A percentile compares a stretch with the other conserved stretches of the same genome.
phyloP scores from a whole-genome alignment of 2,113 vertebrate genomes.

The Campylomormyrus numenius region DNA sequence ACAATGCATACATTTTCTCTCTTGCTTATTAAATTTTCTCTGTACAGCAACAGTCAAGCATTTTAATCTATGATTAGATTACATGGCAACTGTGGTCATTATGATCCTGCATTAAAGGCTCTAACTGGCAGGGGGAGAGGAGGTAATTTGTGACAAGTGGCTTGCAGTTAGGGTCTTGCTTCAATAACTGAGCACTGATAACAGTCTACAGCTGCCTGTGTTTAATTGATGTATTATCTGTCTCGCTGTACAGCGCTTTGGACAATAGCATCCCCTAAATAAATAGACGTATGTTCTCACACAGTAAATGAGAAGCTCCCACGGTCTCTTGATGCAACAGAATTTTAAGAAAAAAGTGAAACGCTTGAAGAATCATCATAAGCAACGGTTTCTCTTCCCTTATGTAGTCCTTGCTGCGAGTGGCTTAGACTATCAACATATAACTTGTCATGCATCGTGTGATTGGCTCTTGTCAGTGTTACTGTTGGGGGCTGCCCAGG shows the following conservation, averaged over 20 bases:
- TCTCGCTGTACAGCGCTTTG: background rate
- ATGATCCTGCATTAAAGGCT: constrained; percentile 25
- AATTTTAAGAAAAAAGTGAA: background rate
- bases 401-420: background rate
- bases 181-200: background rate
- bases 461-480: background rate
- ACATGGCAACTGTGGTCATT: constrained; percentile 11
- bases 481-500: background rate
- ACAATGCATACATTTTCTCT: constrained; percentile 10
- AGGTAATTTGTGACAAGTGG: background rate
- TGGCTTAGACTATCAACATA: background rate
- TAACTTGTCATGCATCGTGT: background rate
- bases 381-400: background rate
- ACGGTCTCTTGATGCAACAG: background rate
- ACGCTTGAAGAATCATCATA: background rate
- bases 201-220: background rate
- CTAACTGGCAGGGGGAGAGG: constrained; percentile 19
- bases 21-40: constrained; percentile 13
- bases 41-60: constrained; percentile 24
- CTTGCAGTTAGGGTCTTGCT: background rate
- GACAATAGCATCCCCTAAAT: background rate
- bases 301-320: background rate
- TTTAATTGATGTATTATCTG: background rate
- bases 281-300: background rate
- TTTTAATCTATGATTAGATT: constrained; percentile 28